These are phyloP conservation scores for Pachyuromys duprasi DNA, from an alignment of 2,797 vertebrate species.

Conservation along the genomic window DNA sequence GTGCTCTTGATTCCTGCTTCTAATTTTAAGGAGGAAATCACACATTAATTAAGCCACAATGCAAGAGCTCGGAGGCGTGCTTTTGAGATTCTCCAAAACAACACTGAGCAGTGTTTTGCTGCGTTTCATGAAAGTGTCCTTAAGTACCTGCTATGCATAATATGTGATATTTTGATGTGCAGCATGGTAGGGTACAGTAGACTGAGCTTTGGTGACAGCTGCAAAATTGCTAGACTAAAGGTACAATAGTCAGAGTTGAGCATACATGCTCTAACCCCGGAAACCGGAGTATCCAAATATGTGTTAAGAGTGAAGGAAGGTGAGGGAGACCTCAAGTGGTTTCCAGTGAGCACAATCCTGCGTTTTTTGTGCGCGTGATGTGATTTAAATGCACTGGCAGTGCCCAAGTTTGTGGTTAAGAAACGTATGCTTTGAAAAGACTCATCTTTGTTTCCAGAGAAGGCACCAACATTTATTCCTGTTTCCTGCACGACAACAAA, in stretches of 20 bases:
- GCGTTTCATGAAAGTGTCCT: conserved; percentile 84
- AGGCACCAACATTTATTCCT: background rate
- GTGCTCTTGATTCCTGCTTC: conserved; percentile 88
- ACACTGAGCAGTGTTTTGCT: conserved; percentile 84
- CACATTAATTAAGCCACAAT: conserved; percentile 88
- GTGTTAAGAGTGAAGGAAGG: conserved; percentile 70
- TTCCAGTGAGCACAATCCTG: background rate
- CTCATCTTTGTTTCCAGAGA: conserved; percentile 7
- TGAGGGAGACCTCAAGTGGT: background rate
- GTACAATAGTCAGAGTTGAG: conserved; percentile 68
- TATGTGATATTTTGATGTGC: conserved; percentile 77
- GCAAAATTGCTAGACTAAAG: conserved; percentile 76
- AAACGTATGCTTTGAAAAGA: background rate
- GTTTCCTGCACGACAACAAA: background rate
- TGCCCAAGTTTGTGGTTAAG: background rate
- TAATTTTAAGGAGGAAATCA: conserved; percentile 91
- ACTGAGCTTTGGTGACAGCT: conserved; percentile 74
- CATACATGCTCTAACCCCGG: conserved; percentile 72
- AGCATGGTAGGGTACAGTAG: conserved; percentile 70
- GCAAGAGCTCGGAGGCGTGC: conserved; percentile 81
- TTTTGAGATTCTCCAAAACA: conserved; percentile 87
- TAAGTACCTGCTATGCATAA: conserved; percentile 76
- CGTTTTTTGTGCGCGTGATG: background rate
- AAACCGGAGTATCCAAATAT: conserved; percentile 59
- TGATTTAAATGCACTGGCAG: background rate